Evolutionary conservation across 2,113 vertebrate species (phyloP).

Genomic region (Machaerirhynchus nigripectus): DNA sequence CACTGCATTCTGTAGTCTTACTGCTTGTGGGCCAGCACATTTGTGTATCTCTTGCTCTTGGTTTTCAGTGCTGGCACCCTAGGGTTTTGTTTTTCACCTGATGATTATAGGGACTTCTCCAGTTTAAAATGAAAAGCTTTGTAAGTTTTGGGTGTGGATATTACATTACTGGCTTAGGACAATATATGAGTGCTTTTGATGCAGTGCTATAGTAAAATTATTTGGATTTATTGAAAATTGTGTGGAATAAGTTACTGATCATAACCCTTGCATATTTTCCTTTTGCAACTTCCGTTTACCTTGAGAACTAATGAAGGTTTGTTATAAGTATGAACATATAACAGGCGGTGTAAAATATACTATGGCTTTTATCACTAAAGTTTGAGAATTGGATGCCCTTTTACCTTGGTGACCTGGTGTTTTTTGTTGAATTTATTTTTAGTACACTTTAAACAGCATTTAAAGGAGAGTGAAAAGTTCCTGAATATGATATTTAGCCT

Average conservation of each 20-base stretch:
- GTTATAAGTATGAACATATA: not conserved
- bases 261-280: not conserved
- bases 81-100: not conserved
- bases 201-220: not conserved
- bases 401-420: not conserved
- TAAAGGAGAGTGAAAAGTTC: not conserved
- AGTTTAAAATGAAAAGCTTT: not conserved
- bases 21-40: not conserved
- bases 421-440: not conserved
- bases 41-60: not conserved
- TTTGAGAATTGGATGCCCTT: not conserved
- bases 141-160: not conserved
- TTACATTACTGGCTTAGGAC: not conserved
- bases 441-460: not conserved
- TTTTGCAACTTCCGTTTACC: not conserved
- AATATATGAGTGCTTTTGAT: not conserved
- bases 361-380: not conserved
- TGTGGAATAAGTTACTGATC: not conserved
- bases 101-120: not conserved
- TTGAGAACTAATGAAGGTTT: not conserved
- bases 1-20: not conserved
- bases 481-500: not conserved
- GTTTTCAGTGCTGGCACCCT: not conserved
- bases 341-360: not conserved
- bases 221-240: not conserved